A percentile compares a stretch with the other conserved stretches of the same genome.
Conservation (phyloP, 2,888 invertebrate species). For the Drosophila emarginata region DNA sequence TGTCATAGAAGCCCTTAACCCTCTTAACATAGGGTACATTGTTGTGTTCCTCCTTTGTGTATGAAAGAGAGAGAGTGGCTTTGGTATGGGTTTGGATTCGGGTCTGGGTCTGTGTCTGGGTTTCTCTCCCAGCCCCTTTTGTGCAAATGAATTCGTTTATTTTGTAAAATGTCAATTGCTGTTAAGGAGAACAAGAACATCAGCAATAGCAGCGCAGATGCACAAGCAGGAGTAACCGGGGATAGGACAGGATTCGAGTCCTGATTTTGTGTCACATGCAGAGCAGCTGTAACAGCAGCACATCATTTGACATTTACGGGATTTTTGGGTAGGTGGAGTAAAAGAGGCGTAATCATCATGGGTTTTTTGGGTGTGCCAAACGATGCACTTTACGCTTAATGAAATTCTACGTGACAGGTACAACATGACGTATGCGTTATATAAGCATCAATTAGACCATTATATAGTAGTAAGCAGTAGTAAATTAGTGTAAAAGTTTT, state of each 20-base stretch:
- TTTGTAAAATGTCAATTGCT: constrained; percentile 77
- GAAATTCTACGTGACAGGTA: constrained; percentile 55
- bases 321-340: constrained; percentile 34
- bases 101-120: neutral
- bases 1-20: constrained; percentile 39
- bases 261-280: constrained; percentile 56
- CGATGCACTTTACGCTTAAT: constrained; percentile 66
- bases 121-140: constrained; percentile 41
- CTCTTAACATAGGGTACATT: constrained; percentile 45
- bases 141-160: constrained; percentile 77
- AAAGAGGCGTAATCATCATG: neutral
- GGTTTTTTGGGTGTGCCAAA: constrained; percentile 31
- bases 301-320: constrained; percentile 64
- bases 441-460: constrained; percentile 7
- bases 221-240: neutral
- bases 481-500: neutral
- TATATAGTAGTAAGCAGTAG: neutral
- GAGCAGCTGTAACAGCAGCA: constrained; percentile 11
- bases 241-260: neutral
- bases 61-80: neutral
- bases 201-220: constrained; percentile 17
- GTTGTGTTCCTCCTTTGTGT: constrained; percentile 20
- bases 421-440: constrained; percentile 63
- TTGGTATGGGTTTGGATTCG: neutral
- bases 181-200: constrained; percentile 42